Evolutionary conservation across 2,797 vertebrate genomes (phyloP), one percentile per base, ranked within the genome.

Genomic region (Chaetophractus vellerosus): DNA sequence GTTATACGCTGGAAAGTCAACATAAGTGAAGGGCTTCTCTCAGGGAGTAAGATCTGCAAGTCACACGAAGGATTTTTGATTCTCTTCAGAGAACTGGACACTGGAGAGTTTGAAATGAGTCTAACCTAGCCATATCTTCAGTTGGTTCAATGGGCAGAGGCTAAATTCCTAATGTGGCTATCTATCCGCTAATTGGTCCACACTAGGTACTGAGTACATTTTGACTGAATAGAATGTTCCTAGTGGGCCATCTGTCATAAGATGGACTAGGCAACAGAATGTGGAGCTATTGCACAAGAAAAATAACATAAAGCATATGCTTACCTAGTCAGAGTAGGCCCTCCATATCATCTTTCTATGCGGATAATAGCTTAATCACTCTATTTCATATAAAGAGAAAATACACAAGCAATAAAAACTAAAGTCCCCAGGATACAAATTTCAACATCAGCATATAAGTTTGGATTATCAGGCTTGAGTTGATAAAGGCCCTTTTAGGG

Each of bases 371-470:
- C 6, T 85, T 45, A 57, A 23, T 76, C 18, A 50, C 28, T 83
- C 19, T 31, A 10, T 61, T 68, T 95, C 48, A 76, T 41, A 86
- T 3, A 33, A 79, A 90, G 33, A 94, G 19, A 93, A 95, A 95
- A 41, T 31, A 45, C 24, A 71, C 7, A 57, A 68, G 52, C 61
- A 86, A 84, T 12, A 57, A 36, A 93, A 91, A n/a, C 3, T 11
- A 12, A 89, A 76, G 55, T 76, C 87, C 36, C 33, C 52, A 78
- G 9, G 48, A 94, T 0, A 71, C 10, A 57, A 5, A 86, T 55
- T 80, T 88, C 85, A 95, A 50, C n/a, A 78, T 90, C 26, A 69
- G 91, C 48, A 79, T 28, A 2, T 9, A 38, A 12, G 4, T 64
- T 85, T 90, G 26, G 5, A 83, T 91, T 79, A 69, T 63, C 5